Percentiles rank a stretch among this genome's conserved stretches.
Conservation (phyloP, 2,113 vertebrate genomes). For the Austrofundulus limnaeus region DNA sequence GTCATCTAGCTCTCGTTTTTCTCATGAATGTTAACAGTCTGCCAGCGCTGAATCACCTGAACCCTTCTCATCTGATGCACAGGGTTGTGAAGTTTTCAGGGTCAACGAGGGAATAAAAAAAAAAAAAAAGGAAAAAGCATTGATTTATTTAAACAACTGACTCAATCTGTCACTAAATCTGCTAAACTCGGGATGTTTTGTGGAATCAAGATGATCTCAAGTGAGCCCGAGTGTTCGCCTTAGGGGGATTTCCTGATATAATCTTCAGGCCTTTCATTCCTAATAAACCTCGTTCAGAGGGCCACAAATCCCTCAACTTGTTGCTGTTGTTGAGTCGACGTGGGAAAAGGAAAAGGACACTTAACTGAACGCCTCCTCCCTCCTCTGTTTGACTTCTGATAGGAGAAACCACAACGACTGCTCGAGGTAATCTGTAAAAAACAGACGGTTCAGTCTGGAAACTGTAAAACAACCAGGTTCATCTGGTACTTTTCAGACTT, state of each 20-base stretch:
- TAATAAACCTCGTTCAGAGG: conserved; percentile 48
- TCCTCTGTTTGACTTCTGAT: conserved; percentile 8
- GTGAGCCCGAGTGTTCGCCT: conserved; percentile 11
- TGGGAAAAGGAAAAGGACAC: conserved; percentile 54
- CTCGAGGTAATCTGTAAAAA: background rate
- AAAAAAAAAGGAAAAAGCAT: no score
- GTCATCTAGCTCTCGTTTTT: conserved; percentile 49
- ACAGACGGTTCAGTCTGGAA: no score
- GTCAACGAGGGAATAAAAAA: background rate
- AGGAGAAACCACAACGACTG: background rate
- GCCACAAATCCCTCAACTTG: conserved; percentile 48
- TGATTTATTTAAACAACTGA: no score
- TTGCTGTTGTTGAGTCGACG: conserved; percentile 20
- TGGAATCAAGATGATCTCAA: conserved; percentile 19
- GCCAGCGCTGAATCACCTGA: conserved; percentile 45
- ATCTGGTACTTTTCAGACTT: no score
- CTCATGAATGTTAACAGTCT: conserved; percentile 63
- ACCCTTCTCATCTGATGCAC: conserved; percentile 51
- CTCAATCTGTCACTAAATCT: conserved; percentile 2
- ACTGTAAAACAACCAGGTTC: no score
- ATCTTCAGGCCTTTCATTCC: conserved; percentile 57
- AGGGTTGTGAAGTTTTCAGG: conserved; percentile 6
- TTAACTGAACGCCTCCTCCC: conserved; percentile 13
- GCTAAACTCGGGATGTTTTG: conserved; percentile 34
- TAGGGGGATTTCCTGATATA: conserved; percentile 63